A percentile compares a stretch with the other conserved stretches of the same genome.
Conservation (phyloP, 2,113 vertebrate species). For the Gavialis gangeticus region DNA sequence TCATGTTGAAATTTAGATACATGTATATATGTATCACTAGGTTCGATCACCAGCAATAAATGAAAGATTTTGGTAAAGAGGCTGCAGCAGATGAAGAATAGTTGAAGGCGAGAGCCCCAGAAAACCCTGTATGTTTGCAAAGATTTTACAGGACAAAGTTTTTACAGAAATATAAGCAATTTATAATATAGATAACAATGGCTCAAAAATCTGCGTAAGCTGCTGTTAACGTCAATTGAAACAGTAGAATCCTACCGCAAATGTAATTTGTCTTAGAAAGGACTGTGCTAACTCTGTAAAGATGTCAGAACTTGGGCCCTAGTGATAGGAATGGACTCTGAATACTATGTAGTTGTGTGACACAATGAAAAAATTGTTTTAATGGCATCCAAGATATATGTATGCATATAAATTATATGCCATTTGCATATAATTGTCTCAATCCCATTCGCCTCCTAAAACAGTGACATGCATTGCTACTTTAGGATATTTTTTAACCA, state of each 20-base stretch:
- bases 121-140: neutral
- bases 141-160: neutral
- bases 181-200: neutral
- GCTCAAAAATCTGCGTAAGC: neutral
- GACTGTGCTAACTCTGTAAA: conserved; percentile 10
- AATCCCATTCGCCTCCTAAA: neutral
- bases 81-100: neutral
- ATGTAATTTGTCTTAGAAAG: conserved; percentile 1
- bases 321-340: conserved; percentile 19
- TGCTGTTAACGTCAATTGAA: conserved; percentile 28
- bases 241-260: neutral
- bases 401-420: neutral
- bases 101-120: neutral
- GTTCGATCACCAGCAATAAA: conserved; percentile 46
- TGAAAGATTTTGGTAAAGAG: conserved; percentile 49
- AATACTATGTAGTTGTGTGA: neutral
- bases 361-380: neutral
- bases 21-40: conserved; percentile 39
- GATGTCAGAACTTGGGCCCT: neutral
- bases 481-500: neutral
- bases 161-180: neutral
- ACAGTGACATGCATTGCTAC: neutral
- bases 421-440: too few species aligned
- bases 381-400: neutral
- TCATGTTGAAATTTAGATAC: conserved; percentile 8